phyloP scores from a whole-genome alignment of 1,140 invertebrate species.

The Drosophila bifasciata region DNA sequence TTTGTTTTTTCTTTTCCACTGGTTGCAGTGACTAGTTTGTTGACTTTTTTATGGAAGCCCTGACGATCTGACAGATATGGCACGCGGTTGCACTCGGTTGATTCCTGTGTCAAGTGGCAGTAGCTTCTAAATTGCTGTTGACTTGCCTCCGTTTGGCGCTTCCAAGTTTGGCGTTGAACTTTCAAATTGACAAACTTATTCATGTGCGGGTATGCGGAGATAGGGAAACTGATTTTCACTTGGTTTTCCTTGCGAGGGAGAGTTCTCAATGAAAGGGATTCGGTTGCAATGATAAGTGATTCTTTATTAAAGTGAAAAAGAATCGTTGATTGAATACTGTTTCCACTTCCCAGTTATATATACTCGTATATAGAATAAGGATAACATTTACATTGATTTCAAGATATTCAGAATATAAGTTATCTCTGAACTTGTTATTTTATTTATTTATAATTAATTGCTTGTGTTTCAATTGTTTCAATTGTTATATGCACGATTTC shows the following conservation, averaged over 20 bases:
- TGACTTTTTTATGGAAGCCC: slow-evolving; percentile 61
- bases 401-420: too few relatives aligned
- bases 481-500: too few relatives aligned
- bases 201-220: too few relatives aligned
- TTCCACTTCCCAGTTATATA: too few relatives aligned
- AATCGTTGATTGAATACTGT: too few relatives aligned
- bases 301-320: too few relatives aligned
- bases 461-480: slow-evolving; percentile 1
- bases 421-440: too few relatives aligned
- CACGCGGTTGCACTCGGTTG: slow-evolving; percentile 53
- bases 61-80: slow-evolving; percentile 55
- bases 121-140: slow-evolving; percentile 29
- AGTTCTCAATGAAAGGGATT: background rate
- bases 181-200: slow-evolving; percentile 1
- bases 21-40: slow-evolving; percentile 46
- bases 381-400: too few relatives aligned
- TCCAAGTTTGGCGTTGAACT: background rate
- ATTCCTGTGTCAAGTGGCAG: slow-evolving; percentile 31
- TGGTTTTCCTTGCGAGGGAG: background rate
- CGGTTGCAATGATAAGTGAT: too few relatives aligned
- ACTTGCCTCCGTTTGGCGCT: background rate
- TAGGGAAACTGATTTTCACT: background rate
- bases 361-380: too few relatives aligned
- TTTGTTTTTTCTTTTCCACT: slow-evolving; percentile 56
- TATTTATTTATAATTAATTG: slow-evolving; percentile 12